A percentile compares a stretch with the other conserved stretches of the same genome.
Conservation (phyloP, 2,797 vertebrate genomes). For the Diceros bicornis region DNA sequence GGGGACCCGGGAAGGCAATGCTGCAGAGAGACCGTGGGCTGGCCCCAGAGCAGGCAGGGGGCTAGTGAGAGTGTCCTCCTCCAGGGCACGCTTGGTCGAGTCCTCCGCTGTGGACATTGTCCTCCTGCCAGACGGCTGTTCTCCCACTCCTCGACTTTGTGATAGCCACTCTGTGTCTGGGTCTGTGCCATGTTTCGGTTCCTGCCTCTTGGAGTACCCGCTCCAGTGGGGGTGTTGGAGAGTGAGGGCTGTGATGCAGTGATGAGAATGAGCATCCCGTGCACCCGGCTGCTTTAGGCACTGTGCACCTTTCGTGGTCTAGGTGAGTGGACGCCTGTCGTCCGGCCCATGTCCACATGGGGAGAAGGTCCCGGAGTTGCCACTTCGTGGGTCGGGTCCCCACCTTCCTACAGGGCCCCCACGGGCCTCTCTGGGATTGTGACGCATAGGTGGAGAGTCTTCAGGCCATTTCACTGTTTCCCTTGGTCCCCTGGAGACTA, state of each 20-base stretch:
- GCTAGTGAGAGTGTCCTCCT: background rate
- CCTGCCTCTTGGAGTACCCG: background rate
- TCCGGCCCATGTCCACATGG: too few relatives aligned
- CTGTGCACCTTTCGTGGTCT: background rate
- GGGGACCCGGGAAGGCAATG: background rate
- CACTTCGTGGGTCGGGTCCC: background rate
- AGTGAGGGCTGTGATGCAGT: background rate
- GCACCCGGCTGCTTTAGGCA: background rate
- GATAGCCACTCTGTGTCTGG: background rate
- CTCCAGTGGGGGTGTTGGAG: background rate
- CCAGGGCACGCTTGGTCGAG: too few relatives aligned
- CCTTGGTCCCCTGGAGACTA: background rate
- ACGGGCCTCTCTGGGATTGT: background rate
- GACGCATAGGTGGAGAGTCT: background rate
- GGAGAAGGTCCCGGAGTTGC: background rate
- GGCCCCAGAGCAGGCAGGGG: background rate
- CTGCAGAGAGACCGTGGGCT: background rate
- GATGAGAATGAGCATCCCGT: background rate
- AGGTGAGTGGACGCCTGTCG: accelerated
- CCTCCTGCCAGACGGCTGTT: background rate
- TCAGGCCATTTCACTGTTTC: background rate
- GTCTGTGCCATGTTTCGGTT: accelerated
- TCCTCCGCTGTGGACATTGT: background rate
- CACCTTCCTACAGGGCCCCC: background rate
- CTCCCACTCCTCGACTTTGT: background rate